These are phyloP conservation scores for Pteruthius melanotis DNA, from an alignment of 2,113 vertebrate genomes.

Conservation along the genomic window DNA sequence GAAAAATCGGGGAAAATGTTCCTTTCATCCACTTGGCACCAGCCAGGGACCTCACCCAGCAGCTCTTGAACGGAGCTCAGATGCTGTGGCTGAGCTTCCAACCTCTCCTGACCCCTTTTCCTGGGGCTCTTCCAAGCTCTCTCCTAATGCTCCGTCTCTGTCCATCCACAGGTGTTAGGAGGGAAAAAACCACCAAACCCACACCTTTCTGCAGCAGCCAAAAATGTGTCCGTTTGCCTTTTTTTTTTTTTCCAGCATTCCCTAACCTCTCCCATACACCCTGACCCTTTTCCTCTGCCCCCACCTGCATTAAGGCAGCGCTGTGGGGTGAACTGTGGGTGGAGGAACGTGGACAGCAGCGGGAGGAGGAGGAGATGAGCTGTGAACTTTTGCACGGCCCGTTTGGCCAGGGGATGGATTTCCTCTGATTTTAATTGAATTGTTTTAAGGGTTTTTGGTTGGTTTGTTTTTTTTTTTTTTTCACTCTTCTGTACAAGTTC, in stretches of 20 bases:
- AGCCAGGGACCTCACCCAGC: background rate
- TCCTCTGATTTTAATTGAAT: background rate
- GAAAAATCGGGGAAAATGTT: background rate
- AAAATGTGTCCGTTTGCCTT: background rate
- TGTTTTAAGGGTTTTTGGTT: background rate
- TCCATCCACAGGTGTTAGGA: slow-evolving; percentile 5
- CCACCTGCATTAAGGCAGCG: background rate
- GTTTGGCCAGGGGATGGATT: background rate
- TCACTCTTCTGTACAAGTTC: background rate
- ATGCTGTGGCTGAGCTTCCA: background rate
- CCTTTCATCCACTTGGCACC: fast-evolving
- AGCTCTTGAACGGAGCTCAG: background rate
- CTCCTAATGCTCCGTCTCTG: background rate
- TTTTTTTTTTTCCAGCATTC: background rate
- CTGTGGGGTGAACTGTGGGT: background rate
- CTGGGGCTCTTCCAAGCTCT: background rate
- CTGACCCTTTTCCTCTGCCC: background rate
- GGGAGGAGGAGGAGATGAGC: background rate
- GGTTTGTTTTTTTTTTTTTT: background rate
- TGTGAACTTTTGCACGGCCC: fast-evolving
- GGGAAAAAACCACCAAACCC: background rate
- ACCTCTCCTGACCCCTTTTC: background rate
- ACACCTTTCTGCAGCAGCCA: background rate
- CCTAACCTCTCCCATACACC: background rate
- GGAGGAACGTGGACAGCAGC: background rate